Percentiles rank a stretch among this genome's conserved stretches.
Conservation (phyloP, 2,888 invertebrate species). For the Cephus pulcher region DNA sequence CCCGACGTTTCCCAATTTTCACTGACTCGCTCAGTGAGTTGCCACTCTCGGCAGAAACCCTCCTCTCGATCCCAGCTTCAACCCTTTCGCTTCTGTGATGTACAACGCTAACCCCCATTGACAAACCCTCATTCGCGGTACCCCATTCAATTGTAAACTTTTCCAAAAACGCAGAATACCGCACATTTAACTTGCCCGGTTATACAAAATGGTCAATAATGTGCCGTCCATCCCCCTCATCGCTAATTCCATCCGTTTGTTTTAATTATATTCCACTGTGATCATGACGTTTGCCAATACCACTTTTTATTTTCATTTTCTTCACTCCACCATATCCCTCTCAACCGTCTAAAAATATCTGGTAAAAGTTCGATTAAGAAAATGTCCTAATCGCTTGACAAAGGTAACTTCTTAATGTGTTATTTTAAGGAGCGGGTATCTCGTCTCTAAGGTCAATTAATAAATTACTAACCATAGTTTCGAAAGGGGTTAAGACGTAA, state of each 20-base stretch:
- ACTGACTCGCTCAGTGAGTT: neutral
- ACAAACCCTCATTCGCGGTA: neutral
- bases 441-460: neutral
- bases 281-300: neutral
- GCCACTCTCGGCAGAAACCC: neutral
- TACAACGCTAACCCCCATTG: neutral
- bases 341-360: too few species aligned
- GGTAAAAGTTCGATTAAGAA: too few species aligned
- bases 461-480: neutral
- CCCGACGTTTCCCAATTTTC: neutral
- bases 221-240: neutral
- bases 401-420: too few species aligned
- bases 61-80: neutral
- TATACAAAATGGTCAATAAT: neutral
- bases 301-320: too few species aligned
- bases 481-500: neutral
- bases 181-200: neutral
- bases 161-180: neutral
- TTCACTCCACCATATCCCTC: too few species aligned
- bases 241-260: neutral
- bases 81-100: neutral
- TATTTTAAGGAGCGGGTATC: neutral
- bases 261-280: neutral
- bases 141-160: neutral
- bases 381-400: too few species aligned